Evolutionary conservation across 2,888 invertebrate species (phyloP), one percentile per base, ranked within the genome.

Genomic region (Dynastes maya): DNA sequence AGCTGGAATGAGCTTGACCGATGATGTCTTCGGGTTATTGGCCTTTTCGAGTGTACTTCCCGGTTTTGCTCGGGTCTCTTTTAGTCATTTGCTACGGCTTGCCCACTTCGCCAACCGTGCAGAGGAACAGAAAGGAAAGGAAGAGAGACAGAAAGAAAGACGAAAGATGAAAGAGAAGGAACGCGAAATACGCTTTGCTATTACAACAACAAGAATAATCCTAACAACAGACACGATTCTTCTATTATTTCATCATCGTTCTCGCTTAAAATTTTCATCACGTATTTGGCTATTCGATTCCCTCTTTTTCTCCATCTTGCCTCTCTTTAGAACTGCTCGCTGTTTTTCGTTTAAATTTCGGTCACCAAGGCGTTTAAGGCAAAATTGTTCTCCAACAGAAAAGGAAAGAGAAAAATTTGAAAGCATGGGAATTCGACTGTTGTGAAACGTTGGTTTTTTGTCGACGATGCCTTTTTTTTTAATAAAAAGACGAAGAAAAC

Each of bases 41-140:
- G 85, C 86, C 86, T 85, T 82, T 84, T 82, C 83, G 83, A 83
- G 76, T 55, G 77, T 84, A 86, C 85, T 86, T 86, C 86, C 85
- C 85, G 85, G 86, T 86, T 83, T 83, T 85, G 84, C 84, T 83
- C 72, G 80, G 82, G 81, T 82, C 83, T 84, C 83, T 74, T 75
- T 72, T 79, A 85, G 83, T 84, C 85, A 85, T 85, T 85, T 83
- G 85, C 85, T 83, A 85, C 84, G 85, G 84, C 83, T 82, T 84
- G 83, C 83, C 84, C 84, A 84, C 83, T 84, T 83, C 83, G 83
- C 83, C 85, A 84, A 84, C 82, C 85, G 84, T 84, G 83, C 82
- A 85, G n/a, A 55, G 32, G 71, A 37, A 45, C 29, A 8, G 32
- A 32, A 63, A 64, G n/a, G 32, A 63, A 29, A 64, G n/a, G 13